phyloP scores from a whole-genome alignment of 2,797 vertebrate genomes.

The Clarias laeviceps region DNA sequence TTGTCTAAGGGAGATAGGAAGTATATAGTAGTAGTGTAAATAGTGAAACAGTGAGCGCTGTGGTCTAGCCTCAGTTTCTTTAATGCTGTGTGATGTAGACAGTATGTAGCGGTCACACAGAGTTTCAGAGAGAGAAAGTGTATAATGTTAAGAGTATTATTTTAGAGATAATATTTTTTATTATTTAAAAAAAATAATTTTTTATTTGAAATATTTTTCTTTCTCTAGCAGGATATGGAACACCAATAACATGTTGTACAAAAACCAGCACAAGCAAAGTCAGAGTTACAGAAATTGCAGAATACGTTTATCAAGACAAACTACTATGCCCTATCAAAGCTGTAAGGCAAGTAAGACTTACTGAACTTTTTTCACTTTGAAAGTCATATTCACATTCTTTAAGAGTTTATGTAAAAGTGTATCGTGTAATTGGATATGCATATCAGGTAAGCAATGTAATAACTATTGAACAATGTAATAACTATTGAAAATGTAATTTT shows the following conservation, averaged over 20 bases:
- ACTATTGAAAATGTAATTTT: neutral
- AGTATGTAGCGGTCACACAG: neutral
- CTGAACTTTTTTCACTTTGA: fast-evolving
- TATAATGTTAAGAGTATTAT: too few species aligned
- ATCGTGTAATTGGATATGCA: too few species aligned
- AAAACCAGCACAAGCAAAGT: fast-evolving
- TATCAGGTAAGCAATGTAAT: too few species aligned
- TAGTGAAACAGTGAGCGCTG: neutral
- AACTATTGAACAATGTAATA: too few species aligned
- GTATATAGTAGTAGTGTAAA: too few species aligned
- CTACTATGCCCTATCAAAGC: fast-evolving
- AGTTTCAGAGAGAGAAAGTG: neutral
- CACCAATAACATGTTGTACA: neutral
- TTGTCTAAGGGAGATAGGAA: too few species aligned
- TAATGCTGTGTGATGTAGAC: neutral
- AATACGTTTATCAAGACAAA: fast-evolving
- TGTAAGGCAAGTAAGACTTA: conserved; percentile 22
- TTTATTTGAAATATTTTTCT: neutral
- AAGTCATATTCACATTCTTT: neutral
- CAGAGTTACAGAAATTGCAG: fast-evolving
- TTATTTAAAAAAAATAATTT: too few species aligned
- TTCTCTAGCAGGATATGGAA: neutral
- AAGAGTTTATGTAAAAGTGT: neutral
- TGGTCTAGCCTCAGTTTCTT: conserved; percentile 20
- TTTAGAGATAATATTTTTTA: too few species aligned